phyloP scores from a whole-genome alignment of 2,113 vertebrate genomes.

The Ursus arctos region DNA sequence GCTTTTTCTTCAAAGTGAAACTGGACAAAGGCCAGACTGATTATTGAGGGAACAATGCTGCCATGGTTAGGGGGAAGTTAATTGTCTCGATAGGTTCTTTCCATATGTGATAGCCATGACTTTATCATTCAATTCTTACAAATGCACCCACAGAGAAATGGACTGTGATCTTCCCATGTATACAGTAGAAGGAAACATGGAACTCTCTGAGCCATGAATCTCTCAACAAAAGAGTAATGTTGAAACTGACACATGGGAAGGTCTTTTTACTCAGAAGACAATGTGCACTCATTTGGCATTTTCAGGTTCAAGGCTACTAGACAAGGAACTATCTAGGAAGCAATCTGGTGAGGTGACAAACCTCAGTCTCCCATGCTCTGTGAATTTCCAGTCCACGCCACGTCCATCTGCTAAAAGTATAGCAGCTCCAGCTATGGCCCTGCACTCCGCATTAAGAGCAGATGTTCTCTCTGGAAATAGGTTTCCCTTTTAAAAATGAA shows the following conservation, averaged over 20 bases:
- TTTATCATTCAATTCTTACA: neutral
- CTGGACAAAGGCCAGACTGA: conserved; percentile 78
- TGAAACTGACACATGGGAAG: conserved; percentile 7
- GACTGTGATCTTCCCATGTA: neutral
- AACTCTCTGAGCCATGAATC: neutral
- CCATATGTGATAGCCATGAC: neutral
- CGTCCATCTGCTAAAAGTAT: conserved; percentile 83
- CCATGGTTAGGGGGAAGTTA: conserved; percentile 76
- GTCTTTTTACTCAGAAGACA: conserved; percentile 62
- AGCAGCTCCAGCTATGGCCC: conserved; percentile 68
- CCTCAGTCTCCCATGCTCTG: conserved; percentile 9
- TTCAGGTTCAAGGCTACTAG: conserved; percentile 43
- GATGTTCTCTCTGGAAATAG: conserved; percentile 87
- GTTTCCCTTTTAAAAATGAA: conserved; percentile 84
- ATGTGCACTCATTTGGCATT: neutral
- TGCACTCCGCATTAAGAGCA: conserved; percentile 73
- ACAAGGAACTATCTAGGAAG: conserved; percentile 67
- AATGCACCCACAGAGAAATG: conserved; percentile 25
- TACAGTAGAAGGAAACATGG: neutral
- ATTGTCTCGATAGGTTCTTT: conserved; percentile 82
- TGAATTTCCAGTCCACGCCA: conserved; percentile 65
- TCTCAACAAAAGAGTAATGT: neutral
- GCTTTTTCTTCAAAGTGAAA: conserved; percentile 84
- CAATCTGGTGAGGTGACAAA: conserved; percentile 79
- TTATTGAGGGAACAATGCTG: conserved; percentile 79